Evolutionary conservation across 37 sponge, comb jelly and placozoan species (phyloP), one percentile per base, ranked within the genome.

Genomic region (Spongilla lacustris): DNA sequence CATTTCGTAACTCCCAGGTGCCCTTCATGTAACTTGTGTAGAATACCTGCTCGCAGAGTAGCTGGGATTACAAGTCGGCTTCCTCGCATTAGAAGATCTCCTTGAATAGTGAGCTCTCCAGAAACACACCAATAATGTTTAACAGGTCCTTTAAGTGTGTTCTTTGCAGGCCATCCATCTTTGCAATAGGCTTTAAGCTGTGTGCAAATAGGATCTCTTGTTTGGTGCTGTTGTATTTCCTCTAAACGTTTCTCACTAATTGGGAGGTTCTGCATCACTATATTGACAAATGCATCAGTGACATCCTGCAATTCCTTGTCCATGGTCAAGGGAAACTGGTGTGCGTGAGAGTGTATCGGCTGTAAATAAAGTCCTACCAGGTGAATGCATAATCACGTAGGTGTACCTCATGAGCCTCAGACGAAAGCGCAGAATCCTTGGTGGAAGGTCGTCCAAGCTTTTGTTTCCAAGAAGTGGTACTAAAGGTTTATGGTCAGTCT

Each of bases 401-500:
- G 35, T 2, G 36, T 77, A 85, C 23, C 86, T 66, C n/a, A n/a
- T n/a, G n/a, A n/a, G n/a, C n/a, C n/a, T n/a, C n/a, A n/a, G n/a
- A n/a, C n/a, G n/a, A n/a, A 50, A 74, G n/a, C n/a, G n/a, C n/a
- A n/a, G n/a, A n/a, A n/a, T n/a, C n/a, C n/a, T n/a, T n/a, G n/a
- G n/a, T n/a, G n/a, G n/a, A n/a, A n/a, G n/a, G n/a, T n/a, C n/a
- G n/a, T n/a, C n/a, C n/a, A n/a, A n/a, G n/a, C n/a, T n/a, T n/a
- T n/a, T n/a, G n/a, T n/a, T n/a, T n/a, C n/a, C n/a, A n/a, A n/a
- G n/a, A 86, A n/a, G n/a, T n/a, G n/a, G n/a, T n/a, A n/a, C n/a
- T n/a, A n/a, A n/a, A n/a, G n/a, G n/a, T n/a, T n/a, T 91, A 69
- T 91, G 87, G 37, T 91, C 91, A 0, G 91, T 91, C 11, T 86